Base-by-base conservation (phyloP, 2,888 invertebrate species). In the Allygus modestus region DNA sequence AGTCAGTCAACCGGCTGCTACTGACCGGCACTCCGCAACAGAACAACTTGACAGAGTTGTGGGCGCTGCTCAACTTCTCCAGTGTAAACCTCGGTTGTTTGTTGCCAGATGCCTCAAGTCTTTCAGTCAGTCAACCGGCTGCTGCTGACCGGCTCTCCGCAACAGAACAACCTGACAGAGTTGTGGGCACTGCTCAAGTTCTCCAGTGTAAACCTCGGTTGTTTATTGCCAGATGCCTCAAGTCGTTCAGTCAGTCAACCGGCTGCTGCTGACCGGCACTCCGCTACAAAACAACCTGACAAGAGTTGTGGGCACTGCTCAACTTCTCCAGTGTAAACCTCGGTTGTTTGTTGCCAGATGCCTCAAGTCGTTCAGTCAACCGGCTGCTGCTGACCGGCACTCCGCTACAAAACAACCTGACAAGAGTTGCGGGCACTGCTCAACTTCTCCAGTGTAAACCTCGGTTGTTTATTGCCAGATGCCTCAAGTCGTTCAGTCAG, bases 1-100 rank as follows among this genome's bases (percentile, higher is more conserved):
- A 90, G 20, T 92, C 92, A 4, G 88, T 89, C 26, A 93, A 93
- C 88, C 92, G 94, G 12, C 89, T 95, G 1, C 89, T 95, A 54
- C 89, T 95, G 84, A 95, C 95, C n/a, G 95, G 95, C 0, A 95
- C 95, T 0, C 95, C 96, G 0, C 90, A 95, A 20, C 95, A 95
- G 89, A 96, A 95, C 89, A 93, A 94, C 89, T 90, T 95, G 73
- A 88, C 91, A 0, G 95, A 96, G 89, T 89, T 96, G 20, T 96
- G 95, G 95, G 92, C 95, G 0, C 89, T 96, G 26, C 90, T 95
- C 9, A 93, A 95, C 89, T 96, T 95, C n/a, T n/a, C n/a, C n/a
- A n/a, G n/a, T n/a, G n/a, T n/a, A n/a, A n/a, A n/a, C n/a, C n/a
- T n/a, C n/a, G n/a, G n/a, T n/a, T n/a, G n/a, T n/a, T 15, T 77